These are phyloP conservation scores for Phytoseiulus persimilis DNA, from an alignment of 2,888 invertebrate species.

Conservation along the genomic window DNA sequence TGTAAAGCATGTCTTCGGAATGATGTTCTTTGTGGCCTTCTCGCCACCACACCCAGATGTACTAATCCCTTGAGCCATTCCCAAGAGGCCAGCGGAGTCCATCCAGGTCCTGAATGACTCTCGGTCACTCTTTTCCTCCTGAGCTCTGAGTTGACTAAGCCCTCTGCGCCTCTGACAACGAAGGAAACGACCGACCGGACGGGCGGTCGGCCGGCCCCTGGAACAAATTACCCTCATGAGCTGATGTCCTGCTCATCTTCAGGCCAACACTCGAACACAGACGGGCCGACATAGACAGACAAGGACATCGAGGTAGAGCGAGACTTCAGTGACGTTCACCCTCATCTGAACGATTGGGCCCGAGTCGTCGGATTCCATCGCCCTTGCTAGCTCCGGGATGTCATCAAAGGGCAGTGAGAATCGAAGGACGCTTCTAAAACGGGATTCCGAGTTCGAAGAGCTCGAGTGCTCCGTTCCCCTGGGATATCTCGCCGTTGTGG, in stretches of 20 bases:
- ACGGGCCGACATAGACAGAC: neutral
- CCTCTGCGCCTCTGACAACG: neutral
- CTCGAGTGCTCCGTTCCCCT: neutral
- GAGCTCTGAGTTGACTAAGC: neutral
- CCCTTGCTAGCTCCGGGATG: no score
- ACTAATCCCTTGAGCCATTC: neutral
- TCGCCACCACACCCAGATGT: neutral
- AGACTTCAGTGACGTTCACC: no score
- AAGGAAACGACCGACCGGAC: neutral
- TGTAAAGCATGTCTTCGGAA: neutral
- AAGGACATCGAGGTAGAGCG: neutral
- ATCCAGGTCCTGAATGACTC: neutral
- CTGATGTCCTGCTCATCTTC: neutral
- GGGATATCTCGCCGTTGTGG: neutral
- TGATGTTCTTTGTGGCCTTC: neutral
- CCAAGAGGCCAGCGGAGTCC: neutral
- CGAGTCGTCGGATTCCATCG: no score
- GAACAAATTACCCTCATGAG: neutral
- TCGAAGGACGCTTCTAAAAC: no score
- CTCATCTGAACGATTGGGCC: neutral
- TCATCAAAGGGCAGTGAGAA: no score
- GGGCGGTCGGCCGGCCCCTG: neutral
- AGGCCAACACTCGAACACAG: neutral
- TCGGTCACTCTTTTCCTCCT: neutral
- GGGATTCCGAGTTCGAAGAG: neutral